A percentile compares a stretch with the other conserved stretches of the same genome.
Conservation (phyloP, 2,113 vertebrate species). For the Labrus mixtus region DNA sequence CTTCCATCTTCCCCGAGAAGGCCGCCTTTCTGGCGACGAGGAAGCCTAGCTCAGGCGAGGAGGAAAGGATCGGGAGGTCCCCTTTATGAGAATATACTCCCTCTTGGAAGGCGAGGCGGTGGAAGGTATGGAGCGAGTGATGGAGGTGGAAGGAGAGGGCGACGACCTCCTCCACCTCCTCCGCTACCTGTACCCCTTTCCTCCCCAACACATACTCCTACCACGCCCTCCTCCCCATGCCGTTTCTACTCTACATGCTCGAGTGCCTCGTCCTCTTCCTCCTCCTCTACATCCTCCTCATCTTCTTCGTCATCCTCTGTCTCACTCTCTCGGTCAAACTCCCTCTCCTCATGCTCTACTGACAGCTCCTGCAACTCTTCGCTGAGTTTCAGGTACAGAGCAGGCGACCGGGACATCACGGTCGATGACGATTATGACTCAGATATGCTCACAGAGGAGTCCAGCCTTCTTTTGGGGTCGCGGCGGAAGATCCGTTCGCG, state of each 20-base stretch:
- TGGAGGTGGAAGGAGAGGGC: conserved; percentile 75
- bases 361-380: conserved; percentile 83
- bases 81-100: conserved; percentile 84
- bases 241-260: conserved; percentile 81
- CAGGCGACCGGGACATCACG: conserved; percentile 65
- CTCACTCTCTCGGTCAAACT: conserved; percentile 82
- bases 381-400: conserved; percentile 82
- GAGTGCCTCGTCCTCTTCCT: conserved; percentile 82
- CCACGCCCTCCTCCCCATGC: conserved; percentile 81
- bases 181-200: conserved; percentile 82
- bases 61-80: conserved; percentile 81
- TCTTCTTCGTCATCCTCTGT: conserved; percentile 82
- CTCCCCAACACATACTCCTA: conserved; percentile 82
- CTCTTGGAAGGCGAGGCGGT: conserved; percentile 83
- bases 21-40: conserved; percentile 82
- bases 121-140: conserved; percentile 81
- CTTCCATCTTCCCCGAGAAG: conserved; percentile 77
- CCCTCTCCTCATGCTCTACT: conserved; percentile 76
- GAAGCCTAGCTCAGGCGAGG: conserved; percentile 78
- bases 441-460: conserved; percentile 83
- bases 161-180: conserved; percentile 78
- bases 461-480: conserved; percentile 82
- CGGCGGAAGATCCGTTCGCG: conserved; percentile 77
- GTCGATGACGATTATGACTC: conserved; percentile 80
- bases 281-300: conserved; percentile 79